phyloP scores from a whole-genome alignment of 2,888 invertebrate species.

The Nebria salina region DNA sequence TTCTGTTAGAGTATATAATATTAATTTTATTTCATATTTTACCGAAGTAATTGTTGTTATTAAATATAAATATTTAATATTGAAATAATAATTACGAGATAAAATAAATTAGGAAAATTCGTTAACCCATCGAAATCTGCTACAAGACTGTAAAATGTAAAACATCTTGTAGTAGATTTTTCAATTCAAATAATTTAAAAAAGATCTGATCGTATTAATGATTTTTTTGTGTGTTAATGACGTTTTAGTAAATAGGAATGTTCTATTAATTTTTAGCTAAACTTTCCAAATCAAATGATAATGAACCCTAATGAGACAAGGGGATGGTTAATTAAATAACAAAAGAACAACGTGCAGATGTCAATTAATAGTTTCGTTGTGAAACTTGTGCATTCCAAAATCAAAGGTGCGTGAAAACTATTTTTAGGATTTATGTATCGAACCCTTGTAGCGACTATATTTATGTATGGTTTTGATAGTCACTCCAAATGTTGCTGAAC shows the following conservation, averaged over 20 bases:
- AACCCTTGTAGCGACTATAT: background rate
- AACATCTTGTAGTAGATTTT: too few relatives aligned
- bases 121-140: too few relatives aligned
- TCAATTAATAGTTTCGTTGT: constrained; percentile 10
- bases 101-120: too few relatives aligned
- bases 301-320: background rate
- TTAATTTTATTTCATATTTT: too few relatives aligned
- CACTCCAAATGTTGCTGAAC: background rate
- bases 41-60: too few relatives aligned
- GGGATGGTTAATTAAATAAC: background rate
- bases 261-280: background rate
- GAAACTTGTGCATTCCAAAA: constrained; percentile 16
- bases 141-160: too few relatives aligned
- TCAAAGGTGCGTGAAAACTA: constrained; percentile 18
- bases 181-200: background rate
- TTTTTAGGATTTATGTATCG: background rate
- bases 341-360: constrained; percentile 9
- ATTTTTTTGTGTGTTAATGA: background rate
- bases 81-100: too few relatives aligned
- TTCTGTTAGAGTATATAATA: too few relatives aligned
- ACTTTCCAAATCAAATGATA: background rate
- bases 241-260: background rate
- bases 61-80: too few relatives aligned
- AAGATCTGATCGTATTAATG: background rate
- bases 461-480: background rate